These are phyloP conservation scores for Zaprionus africanus DNA, from an alignment of 1,140 invertebrate species.

Conservation along the genomic window DNA sequence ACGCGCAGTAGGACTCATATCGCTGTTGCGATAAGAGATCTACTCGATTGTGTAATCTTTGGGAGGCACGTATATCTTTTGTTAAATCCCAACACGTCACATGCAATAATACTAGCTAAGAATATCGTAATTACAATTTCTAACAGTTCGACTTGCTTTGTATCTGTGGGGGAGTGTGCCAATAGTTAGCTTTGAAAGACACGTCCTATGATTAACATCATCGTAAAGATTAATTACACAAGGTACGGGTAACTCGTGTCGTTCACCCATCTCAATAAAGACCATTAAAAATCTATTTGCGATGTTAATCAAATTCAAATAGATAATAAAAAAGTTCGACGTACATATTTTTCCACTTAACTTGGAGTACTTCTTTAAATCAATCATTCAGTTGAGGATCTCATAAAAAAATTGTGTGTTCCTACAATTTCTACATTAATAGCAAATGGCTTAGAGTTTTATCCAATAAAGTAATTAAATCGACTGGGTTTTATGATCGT, in stretches of 20 bases:
- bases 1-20: slow-evolving; percentile 21
- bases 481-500: background rate
- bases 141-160: slow-evolving; percentile 1
- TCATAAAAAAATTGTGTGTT: background rate
- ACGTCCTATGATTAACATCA: slow-evolving; percentile 4
- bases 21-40: slow-evolving; percentile 31
- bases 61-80: slow-evolving; percentile 10
- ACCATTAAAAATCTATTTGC: slow-evolving; percentile 25
- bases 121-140: background rate
- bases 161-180: slow-evolving; percentile 9
- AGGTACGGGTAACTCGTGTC: slow-evolving; percentile 12
- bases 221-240: slow-evolving; percentile 15
- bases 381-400: background rate
- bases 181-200: background rate
- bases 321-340: slow-evolving; percentile 20
- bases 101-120: background rate
- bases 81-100: slow-evolving; percentile 28
- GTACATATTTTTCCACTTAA: slow-evolving; percentile 25
- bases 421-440: background rate
- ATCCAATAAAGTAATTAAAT: background rate
- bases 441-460: background rate
- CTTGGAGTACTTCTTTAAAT: background rate
- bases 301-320: slow-evolving; percentile 16
- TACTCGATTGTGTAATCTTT: slow-evolving; percentile 19
- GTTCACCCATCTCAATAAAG: slow-evolving; percentile 7